A percentile compares a stretch with the other conserved stretches of the same genome.
These are phyloP conservation scores for Melanostoma mellinum DNA, from an alignment of 2,888 invertebrate genomes.

Conservation along the genomic window DNA sequence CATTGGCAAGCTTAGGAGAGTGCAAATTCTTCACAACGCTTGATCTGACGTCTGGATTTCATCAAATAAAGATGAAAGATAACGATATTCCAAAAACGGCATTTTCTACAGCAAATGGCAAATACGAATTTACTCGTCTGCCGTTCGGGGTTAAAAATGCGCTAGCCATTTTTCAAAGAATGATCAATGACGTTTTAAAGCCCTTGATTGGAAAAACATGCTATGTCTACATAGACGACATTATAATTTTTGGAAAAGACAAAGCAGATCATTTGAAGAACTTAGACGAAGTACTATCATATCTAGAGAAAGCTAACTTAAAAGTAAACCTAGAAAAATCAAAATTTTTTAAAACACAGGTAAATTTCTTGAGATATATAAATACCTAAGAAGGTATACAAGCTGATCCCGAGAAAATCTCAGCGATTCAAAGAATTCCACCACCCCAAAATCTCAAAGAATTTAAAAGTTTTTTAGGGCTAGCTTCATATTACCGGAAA, in stretches of 20 bases:
- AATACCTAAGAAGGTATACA: conserved; percentile 11
- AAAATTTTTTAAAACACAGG: neutral
- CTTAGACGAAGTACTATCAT: conserved; percentile 28
- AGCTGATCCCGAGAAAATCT: conserved; percentile 13
- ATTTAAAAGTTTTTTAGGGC: conserved; percentile 22
- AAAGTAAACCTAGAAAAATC: neutral
- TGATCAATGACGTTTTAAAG: conserved; percentile 28
- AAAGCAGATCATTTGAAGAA: conserved; percentile 35
- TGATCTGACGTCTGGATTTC: conserved; percentile 56
- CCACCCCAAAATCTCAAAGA: conserved; percentile 57
- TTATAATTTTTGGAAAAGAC: conserved; percentile 42
- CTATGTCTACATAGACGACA: conserved; percentile 49
- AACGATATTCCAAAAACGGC: conserved; percentile 60
- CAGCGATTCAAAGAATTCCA: neutral
- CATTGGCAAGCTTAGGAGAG: conserved; percentile 42
- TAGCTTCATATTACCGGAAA: conserved; percentile 3
- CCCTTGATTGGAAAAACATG: conserved; percentile 22
- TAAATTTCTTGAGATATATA: conserved; percentile 10
- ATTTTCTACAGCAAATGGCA: conserved; percentile 52
- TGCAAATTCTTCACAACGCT: conserved; percentile 42
- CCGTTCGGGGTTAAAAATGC: conserved; percentile 58
- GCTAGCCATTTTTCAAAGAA: conserved; percentile 45
- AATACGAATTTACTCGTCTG: conserved; percentile 58
- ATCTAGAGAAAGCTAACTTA: too few species aligned
- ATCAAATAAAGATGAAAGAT: conserved; percentile 47